These are phyloP conservation scores for Lysandra bellargus DNA, from an alignment of 2,888 invertebrate genomes.

Conservation along the genomic window DNA sequence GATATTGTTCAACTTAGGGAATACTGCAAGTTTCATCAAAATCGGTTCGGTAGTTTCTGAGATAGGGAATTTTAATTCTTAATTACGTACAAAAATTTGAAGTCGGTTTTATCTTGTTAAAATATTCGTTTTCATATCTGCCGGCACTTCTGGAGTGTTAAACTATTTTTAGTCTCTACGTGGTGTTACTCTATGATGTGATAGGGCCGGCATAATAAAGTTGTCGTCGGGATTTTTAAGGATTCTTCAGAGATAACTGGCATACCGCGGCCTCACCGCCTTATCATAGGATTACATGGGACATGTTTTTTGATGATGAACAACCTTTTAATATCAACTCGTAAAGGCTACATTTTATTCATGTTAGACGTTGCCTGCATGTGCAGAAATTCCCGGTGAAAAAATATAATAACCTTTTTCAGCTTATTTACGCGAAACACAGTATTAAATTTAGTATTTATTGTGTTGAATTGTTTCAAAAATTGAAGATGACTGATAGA, in stretches of 20 bases:
- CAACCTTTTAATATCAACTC: background rate
- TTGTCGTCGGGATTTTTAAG: conserved; percentile 27
- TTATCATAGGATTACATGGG: background rate
- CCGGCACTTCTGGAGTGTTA: background rate
- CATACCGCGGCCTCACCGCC: conserved; percentile 13
- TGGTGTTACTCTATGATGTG: background rate
- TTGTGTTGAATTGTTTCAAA: too few relatives aligned
- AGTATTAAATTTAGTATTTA: too few relatives aligned
- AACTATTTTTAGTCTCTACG: background rate
- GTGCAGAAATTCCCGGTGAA: background rate
- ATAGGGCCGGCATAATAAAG: conserved; percentile 6
- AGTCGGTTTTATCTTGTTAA: too few relatives aligned
- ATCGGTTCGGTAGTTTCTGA: too few relatives aligned
- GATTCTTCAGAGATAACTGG: conserved; percentile 18
- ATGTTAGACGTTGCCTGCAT: background rate
- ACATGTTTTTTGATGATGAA: background rate
- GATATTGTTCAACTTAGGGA: too few relatives aligned
- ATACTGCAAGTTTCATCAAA: too few relatives aligned
- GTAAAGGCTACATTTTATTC: background rate
- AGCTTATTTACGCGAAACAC: too few relatives aligned
- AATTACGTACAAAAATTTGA: too few relatives aligned
- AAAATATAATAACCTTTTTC: too few relatives aligned
- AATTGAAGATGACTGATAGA: too few relatives aligned
- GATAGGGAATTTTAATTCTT: too few relatives aligned
- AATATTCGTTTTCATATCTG: too few relatives aligned